These are phyloP conservation scores for Lepidotrigona ventralis DNA, from an alignment of 1,140 invertebrate genomes.

Conservation along the genomic window DNA sequence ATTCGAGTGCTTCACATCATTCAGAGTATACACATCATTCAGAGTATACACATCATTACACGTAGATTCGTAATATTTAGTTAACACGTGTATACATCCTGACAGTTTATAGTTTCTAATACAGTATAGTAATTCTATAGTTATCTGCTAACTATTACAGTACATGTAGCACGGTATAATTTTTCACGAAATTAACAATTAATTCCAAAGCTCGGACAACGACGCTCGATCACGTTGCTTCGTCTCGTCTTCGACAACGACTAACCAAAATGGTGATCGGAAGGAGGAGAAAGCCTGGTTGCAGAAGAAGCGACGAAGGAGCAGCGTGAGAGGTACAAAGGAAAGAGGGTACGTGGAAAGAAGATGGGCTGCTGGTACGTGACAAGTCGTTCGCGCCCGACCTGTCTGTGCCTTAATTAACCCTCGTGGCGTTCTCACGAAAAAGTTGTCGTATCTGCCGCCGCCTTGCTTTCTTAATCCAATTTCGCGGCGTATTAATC, in stretches of 20 bases:
- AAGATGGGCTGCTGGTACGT: background rate
- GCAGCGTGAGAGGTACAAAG: background rate
- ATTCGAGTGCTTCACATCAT: too few relatives aligned
- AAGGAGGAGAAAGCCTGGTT: background rate
- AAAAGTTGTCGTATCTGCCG: conserved; percentile 34
- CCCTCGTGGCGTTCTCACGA: conserved; percentile 23
- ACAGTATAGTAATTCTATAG: too few relatives aligned
- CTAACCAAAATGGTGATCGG: background rate
- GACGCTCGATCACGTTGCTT: background rate
- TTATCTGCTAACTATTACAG: too few relatives aligned
- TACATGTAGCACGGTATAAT: too few relatives aligned
- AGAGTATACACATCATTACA: too few relatives aligned
- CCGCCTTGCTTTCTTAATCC: conserved; percentile 54
- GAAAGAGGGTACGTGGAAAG: background rate
- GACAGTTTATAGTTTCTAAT: too few relatives aligned
- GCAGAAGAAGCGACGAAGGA: background rate
- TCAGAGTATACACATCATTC: too few relatives aligned
- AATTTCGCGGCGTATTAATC: conserved; percentile 58
- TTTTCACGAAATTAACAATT: background rate
- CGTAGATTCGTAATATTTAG: too few relatives aligned
- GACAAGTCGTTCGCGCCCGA: conserved; percentile 34
- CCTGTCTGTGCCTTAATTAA: conserved; percentile 23
- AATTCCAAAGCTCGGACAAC: background rate
- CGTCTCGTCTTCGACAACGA: background rate
- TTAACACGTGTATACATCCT: too few relatives aligned